These are phyloP conservation scores for human DNA, from an alignment of 2,113 vertebrate species.

Conservation along the genomic window GRCh38 chr17:48336501-48337000, in stretches of 20 bases:
- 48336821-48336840: slow-evolving; percentile 55
- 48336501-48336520: slow-evolving; percentile 55
- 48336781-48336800: slow-evolving; percentile 62
- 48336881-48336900: slow-evolving; percentile 50
- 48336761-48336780: background rate
- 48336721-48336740: slow-evolving; percentile 74
- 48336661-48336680: slow-evolving; percentile 55
- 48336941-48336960: slow-evolving; percentile 41
- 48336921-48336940: slow-evolving; percentile 19
- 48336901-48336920: slow-evolving; percentile 34
- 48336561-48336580: slow-evolving; percentile 72
- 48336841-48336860: slow-evolving; percentile 27
- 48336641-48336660: slow-evolving; percentile 67
- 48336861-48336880: background rate
- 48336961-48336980: background rate
- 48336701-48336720: slow-evolving; percentile 79
- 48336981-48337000: slow-evolving; percentile 5
- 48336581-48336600: slow-evolving; percentile 76
- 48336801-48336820: slow-evolving; percentile 24
- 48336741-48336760: slow-evolving; percentile 67
- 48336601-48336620: slow-evolving; percentile 76
- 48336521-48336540: slow-evolving; percentile 50
- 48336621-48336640: slow-evolving; percentile 74
- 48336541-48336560: slow-evolving; percentile 64
- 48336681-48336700: slow-evolving; percentile 65